These are phyloP conservation scores for Pseudomyrmex pallidus DNA, from an alignment of 1,140 invertebrate genomes.

Conservation along the genomic window DNA sequence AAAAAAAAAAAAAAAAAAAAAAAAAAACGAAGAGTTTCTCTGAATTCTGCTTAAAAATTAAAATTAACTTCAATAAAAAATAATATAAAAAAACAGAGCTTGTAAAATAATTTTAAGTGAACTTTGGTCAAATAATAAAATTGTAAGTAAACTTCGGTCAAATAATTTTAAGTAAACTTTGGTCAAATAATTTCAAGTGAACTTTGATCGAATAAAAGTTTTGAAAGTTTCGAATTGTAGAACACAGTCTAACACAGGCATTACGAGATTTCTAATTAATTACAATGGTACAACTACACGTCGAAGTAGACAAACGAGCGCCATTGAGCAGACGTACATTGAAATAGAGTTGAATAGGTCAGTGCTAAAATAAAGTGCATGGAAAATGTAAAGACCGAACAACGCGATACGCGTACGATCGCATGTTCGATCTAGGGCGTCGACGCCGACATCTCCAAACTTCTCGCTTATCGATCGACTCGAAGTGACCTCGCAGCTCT, in stretches of 20 bases:
- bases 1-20: background rate
- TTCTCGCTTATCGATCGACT: slow-evolving; percentile 68
- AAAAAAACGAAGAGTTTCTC: background rate
- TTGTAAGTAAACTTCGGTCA: too few relatives aligned
- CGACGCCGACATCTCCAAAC: slow-evolving; percentile 63
- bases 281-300: background rate
- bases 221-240: background rate
- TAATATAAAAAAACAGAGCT: too few relatives aligned
- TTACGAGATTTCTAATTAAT: background rate
- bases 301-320: slow-evolving; percentile 13
- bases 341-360: slow-evolving; percentile 65
- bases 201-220: background rate
- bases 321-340: slow-evolving; percentile 1
- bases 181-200: background rate
- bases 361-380: slow-evolving; percentile 80
- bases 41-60: background rate
- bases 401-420: slow-evolving; percentile 62
- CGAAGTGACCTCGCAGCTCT: slow-evolving; percentile 26
- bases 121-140: too few relatives aligned
- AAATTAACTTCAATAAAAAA: too few relatives aligned
- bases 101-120: too few relatives aligned
- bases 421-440: slow-evolving; percentile 72
- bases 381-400: slow-evolving; percentile 68
- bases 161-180: too few relatives aligned
- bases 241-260: background rate